Base-by-base conservation (phyloP, 2,797 vertebrate species). In the Mormyrops boulengeri region DNA sequence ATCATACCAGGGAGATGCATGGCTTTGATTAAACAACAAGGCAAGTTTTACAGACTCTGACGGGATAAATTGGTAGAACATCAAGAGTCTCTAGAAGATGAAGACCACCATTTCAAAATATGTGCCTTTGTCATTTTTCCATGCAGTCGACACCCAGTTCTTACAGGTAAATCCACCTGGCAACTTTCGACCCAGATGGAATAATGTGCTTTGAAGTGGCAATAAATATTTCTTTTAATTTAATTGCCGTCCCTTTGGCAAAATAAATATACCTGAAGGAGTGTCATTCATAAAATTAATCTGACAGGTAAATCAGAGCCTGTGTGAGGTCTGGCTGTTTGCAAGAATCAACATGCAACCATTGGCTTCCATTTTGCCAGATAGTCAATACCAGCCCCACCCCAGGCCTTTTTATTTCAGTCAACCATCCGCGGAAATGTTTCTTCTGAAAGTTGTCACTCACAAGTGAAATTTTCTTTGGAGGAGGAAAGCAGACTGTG, bases 291-390 rank as follows among this genome's bases (percentile, higher is more conserved):
- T 93, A 93, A 94, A 93, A 92, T 94, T 94, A 94, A 95, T 95
- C 94, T 96, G 95, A 95, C 94, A 95, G 94, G 93, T 95, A 95
- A 95, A 95, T 95, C 94, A 95, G 92, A 89, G 90, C 88, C 92
- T 93, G 93, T 94, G 94, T 95, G 95, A 93, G 94, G 94, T 95
- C 94, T 94, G 89, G 93, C 92, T 93, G 92, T 93, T 93, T 93
- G 94, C 88, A 90, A 93, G 92, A 93, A 93, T 94, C 94, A 93
- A 90, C 93, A 94, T 87, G 92, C 92, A 93, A 92, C 93, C 93
- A 90, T 93, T 93, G 95, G 93, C 93, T 92, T 93, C 94, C 93
- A 94, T 95, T 95, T 95, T 95, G 94, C 94, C 94, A 94, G 92
- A 92, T 93, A 94, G 93, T 94, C 93, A 91, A 93, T 94, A 93